Conservation (phyloP, 2,888 invertebrate species). For the Polydesmus complanatus region DNA sequence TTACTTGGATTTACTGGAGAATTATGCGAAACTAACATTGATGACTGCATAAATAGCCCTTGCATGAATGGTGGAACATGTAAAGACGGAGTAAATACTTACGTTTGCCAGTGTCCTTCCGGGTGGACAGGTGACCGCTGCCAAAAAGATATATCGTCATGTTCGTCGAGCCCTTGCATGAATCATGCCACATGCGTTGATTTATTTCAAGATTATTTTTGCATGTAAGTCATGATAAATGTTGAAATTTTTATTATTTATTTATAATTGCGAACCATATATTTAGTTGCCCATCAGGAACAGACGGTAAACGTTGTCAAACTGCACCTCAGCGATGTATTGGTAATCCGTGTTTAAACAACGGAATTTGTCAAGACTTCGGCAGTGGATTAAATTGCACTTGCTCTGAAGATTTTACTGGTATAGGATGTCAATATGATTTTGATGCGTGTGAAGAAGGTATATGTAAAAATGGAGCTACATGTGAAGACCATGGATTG, state of each 20-base stretch:
- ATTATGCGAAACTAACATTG: slow-evolving; percentile 68
- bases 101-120: slow-evolving; percentile 62
- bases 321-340: slow-evolving; percentile 90
- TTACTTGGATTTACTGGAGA: slow-evolving; percentile 73
- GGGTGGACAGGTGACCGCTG: slow-evolving; percentile 81
- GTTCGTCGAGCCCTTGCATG: slow-evolving; percentile 72
- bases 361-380: slow-evolving; percentile 87
- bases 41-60: slow-evolving; percentile 71
- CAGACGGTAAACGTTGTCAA: slow-evolving; percentile 92
- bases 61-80: slow-evolving; percentile 83
- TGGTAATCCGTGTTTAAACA: slow-evolving; percentile 89
- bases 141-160: slow-evolving; percentile 74
- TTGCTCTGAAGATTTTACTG: slow-evolving; percentile 69
- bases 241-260: slow-evolving; percentile 11
- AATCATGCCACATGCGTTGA: slow-evolving; percentile 85
- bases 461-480: slow-evolving; percentile 82
- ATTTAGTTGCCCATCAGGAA: slow-evolving; percentile 76
- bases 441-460: slow-evolving; percentile 81
- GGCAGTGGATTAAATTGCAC: slow-evolving; percentile 90
- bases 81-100: slow-evolving; percentile 68
- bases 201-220: slow-evolving; percentile 81
- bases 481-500: slow-evolving; percentile 65
- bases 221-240: slow-evolving; percentile 52
- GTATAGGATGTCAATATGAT: slow-evolving; percentile 84
- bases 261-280: too few species aligned